A percentile compares a stretch with the other conserved stretches of the same genome.
These are phyloP conservation scores for Drosophila varians DNA, from an alignment of 1,140 invertebrate genomes.

Conservation along the genomic window DNA sequence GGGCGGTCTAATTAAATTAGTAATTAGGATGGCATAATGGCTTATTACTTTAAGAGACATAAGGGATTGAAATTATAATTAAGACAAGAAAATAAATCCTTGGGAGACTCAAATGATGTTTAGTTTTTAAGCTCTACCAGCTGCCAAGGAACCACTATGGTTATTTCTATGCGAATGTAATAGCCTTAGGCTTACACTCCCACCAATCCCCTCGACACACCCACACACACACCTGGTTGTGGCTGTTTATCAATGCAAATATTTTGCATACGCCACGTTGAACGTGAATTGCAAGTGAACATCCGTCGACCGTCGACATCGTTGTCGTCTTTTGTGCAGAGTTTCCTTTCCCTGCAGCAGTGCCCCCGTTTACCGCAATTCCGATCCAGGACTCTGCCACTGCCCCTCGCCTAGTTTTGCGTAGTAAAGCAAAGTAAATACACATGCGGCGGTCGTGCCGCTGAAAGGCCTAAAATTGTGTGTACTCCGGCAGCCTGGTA, in stretches of 20 bases:
- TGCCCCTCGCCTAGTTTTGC: not conserved
- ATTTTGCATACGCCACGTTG: constrained; percentile 81
- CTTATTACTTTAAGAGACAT: not conserved
- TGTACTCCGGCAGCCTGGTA: constrained; percentile 16
- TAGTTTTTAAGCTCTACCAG: constrained; percentile 9
- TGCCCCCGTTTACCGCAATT: constrained; percentile 13
- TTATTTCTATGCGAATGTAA: constrained; percentile 34
- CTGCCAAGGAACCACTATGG: constrained; percentile 22
- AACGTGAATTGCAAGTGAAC: constrained; percentile 79
- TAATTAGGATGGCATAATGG: not conserved
- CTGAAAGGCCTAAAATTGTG: constrained; percentile 76
- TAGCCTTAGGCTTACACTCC: constrained; percentile 16
- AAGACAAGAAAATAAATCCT: too few species aligned
- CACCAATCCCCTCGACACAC: constrained; percentile 3
- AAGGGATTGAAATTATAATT: not conserved
- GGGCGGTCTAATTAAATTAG: not conserved
- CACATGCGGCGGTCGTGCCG: constrained; percentile 48
- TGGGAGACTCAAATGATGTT: not conserved
- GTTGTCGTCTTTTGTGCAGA: constrained; percentile 54
- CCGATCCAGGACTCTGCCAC: not conserved
- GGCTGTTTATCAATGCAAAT: constrained; percentile 81
- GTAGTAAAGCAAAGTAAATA: constrained; percentile 62
- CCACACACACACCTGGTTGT: constrained; percentile 27
- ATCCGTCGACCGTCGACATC: constrained; percentile 53
- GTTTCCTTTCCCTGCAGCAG: constrained; percentile 41